Conservation (phyloP, 2,113 vertebrate genomes). For the Okapia johnstoni region DNA sequence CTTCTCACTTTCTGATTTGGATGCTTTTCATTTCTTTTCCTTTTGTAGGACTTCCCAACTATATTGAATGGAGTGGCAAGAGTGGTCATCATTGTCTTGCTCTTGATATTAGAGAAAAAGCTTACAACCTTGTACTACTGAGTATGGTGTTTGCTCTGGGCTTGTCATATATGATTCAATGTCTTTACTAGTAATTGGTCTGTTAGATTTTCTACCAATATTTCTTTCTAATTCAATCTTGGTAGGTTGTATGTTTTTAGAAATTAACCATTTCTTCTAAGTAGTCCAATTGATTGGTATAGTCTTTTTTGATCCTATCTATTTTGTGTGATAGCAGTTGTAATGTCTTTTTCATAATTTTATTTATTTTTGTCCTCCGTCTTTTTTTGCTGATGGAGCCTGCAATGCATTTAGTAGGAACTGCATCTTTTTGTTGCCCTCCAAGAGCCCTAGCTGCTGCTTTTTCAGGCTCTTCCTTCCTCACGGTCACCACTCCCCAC, state of each 20-base stretch:
- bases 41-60: neutral
- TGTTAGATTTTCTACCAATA: neutral
- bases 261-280: neutral
- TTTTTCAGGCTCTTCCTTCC: neutral
- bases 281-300: neutral
- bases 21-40: neutral
- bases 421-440: neutral
- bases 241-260: neutral
- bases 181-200: neutral
- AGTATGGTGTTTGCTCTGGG: neutral
- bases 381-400: neutral
- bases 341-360: neutral
- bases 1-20: neutral
- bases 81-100: neutral
- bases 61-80: neutral
- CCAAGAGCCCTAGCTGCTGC: neutral
- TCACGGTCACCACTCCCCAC: rapidly evolving
- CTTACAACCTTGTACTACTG: neutral
- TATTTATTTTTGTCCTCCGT: neutral
- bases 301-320: neutral
- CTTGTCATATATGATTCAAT: neutral
- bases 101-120: neutral
- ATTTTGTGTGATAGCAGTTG: neutral
- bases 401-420: neutral
- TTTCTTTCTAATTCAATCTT: neutral